Percentiles rank a stretch among this genome's conserved stretches.
These are phyloP conservation scores for Bombycilla garrulus DNA, from an alignment of 2,113 vertebrate genomes.

Conservation along the genomic window DNA sequence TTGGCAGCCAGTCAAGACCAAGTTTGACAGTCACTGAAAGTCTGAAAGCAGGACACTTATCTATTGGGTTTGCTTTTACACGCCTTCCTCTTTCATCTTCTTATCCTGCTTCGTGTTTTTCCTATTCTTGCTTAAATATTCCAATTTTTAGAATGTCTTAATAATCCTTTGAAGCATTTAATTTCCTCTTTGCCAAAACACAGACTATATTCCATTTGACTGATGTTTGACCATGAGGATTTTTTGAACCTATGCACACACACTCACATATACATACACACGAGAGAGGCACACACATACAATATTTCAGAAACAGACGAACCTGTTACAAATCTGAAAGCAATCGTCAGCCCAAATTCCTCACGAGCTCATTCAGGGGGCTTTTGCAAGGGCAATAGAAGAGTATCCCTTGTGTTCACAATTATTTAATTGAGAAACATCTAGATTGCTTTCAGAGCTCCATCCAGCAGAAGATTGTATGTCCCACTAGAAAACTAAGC, in stretches of 20 bases:
- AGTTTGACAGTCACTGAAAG: background rate
- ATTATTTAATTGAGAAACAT: constrained; percentile 20
- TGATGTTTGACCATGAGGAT: background rate
- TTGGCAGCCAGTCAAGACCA: background rate
- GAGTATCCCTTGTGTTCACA: background rate
- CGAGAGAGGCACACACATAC: no score
- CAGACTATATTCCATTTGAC: background rate
- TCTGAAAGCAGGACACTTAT: background rate
- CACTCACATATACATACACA: fast-evolving
- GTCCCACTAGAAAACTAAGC: background rate
- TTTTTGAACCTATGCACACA: background rate
- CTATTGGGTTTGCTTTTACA: background rate
- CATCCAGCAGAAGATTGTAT: background rate
- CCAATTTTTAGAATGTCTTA: background rate
- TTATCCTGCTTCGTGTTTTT: background rate
- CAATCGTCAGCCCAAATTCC: background rate
- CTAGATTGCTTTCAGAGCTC: constrained; percentile 25
- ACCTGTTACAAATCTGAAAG: background rate
- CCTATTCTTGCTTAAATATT: background rate
- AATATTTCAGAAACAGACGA: background rate
- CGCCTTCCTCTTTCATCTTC: background rate
- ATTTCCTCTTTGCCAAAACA: constrained; percentile 59
- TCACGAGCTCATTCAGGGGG: background rate
- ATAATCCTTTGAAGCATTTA: constrained; percentile 27
- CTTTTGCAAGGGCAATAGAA: background rate